Evolutionary conservation across 2,113 vertebrate genomes (phyloP).

Genomic region (Apteryx mantelli): DNA sequence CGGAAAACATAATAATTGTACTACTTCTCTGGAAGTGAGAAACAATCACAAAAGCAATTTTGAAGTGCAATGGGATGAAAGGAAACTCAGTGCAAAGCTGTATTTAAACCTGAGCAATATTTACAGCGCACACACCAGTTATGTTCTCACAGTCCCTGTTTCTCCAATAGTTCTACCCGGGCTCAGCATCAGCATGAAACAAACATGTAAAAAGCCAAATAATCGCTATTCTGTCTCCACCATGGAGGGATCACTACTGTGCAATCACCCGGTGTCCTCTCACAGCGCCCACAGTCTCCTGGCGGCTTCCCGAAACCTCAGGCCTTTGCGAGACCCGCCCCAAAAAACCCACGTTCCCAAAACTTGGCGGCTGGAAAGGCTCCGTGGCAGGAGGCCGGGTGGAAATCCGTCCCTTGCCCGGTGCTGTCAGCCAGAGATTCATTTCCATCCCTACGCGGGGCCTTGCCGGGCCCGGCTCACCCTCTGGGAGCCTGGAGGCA

Average conservation of each 20-base stretch:
- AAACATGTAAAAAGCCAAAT: rapidly evolving
- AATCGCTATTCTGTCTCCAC: rapidly evolving
- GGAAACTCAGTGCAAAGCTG: neutral
- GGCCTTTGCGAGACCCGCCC: rapidly evolving
- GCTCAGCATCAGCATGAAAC: neutral
- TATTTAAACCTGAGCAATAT: neutral
- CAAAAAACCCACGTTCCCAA: neutral
- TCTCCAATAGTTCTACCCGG: neutral
- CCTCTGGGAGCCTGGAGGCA: rapidly evolving
- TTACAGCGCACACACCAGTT: rapidly evolving
- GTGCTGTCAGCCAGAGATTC: rapidly evolving
- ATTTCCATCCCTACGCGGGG: rapidly evolving
- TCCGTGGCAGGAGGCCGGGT: neutral
- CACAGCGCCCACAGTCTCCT: rapidly evolving
- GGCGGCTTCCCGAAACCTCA: too few relatives aligned
- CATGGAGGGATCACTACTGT: neutral
- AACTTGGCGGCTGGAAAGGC: neutral
- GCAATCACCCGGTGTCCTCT: neutral
- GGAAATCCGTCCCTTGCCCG: neutral
- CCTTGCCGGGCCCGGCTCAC: neutral
- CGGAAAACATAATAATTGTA: neutral
- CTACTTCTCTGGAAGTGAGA: neutral
- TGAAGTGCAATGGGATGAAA: rapidly evolving
- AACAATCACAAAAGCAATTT: neutral
- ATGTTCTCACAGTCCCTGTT: neutral